Evolutionary conservation across 2,888 invertebrate genomes (phyloP).

Genomic region (Drosophila macrospina): DNA sequence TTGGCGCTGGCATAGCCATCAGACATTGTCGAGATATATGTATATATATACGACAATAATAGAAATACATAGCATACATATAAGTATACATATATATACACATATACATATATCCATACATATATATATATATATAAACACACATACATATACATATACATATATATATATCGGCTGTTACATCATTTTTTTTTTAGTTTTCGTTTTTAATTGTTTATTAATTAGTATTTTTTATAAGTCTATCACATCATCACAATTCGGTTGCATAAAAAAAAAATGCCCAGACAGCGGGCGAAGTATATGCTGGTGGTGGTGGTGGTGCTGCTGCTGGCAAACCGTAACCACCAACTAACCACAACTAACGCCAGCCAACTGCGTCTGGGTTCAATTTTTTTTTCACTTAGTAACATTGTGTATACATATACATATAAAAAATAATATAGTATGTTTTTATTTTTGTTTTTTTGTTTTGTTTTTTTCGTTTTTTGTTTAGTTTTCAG

Average conservation of each 20-base stretch:
- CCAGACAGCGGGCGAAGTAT: constrained; percentile 24
- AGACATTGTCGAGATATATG: constrained; percentile 53
- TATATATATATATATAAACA: constrained; percentile 30
- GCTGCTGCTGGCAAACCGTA: too few species aligned
- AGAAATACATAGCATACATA: constrained; percentile 54
- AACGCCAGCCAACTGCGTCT: constrained; percentile 26
- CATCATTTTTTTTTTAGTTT: constrained; percentile 38
- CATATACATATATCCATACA: constrained; percentile 41
- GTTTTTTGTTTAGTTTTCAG: constrained; percentile 38
- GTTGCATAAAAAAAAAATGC: constrained; percentile 74
- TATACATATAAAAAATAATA: constrained; percentile 71
- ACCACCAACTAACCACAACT: too few species aligned
- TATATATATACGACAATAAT: constrained; percentile 59
- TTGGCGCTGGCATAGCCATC: constrained; percentile 54
- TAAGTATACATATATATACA: constrained; percentile 14
- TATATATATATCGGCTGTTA: constrained; percentile 38
- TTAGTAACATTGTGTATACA: constrained; percentile 76
- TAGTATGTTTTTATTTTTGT: constrained; percentile 25
- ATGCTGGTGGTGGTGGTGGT: too few species aligned
- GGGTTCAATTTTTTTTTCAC: constrained; percentile 53
- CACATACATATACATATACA: constrained; percentile 16
- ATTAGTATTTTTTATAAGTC: constrained; percentile 83
- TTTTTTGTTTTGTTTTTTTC: too few species aligned
- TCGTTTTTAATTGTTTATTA: constrained; percentile 59
- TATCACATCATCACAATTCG: constrained; percentile 85